A percentile compares a stretch with the other conserved stretches of the same genome.
These are phyloP conservation scores for Ciconia nigra DNA, from an alignment of 2,797 vertebrate genomes.

Conservation along the genomic window DNA sequence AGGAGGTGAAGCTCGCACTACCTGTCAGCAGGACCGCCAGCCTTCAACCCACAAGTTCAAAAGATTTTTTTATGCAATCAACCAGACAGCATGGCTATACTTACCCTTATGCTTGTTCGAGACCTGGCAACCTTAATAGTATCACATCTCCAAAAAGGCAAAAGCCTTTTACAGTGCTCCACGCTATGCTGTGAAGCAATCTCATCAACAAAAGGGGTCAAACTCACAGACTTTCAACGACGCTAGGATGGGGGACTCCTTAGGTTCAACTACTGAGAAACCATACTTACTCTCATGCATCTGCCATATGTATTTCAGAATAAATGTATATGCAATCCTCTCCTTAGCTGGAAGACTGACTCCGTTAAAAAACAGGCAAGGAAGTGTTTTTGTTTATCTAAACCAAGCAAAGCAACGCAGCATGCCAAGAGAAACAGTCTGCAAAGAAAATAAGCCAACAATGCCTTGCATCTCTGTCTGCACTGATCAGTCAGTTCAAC, in stretches of 20 bases:
- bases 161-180: background rate
- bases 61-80: background rate
- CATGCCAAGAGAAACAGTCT: background rate
- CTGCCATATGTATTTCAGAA: background rate
- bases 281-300: background rate
- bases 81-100: background rate
- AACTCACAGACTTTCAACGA: background rate
- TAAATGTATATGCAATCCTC: background rate
- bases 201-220: background rate
- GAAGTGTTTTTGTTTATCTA: background rate
- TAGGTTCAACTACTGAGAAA: background rate
- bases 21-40: background rate
- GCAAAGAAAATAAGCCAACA: background rate
- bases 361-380: background rate
- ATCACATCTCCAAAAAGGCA: background rate
- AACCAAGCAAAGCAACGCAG: background rate
- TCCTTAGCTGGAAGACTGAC: background rate
- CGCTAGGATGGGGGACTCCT: background rate
- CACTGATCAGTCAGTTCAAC: background rate
- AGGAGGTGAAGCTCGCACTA: background rate
- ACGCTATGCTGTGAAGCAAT: fast-evolving
- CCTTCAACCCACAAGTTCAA: background rate
- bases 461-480: background rate
- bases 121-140: background rate
- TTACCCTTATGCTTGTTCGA: fast-evolving